Evolutionary conservation across 2,797 vertebrate genomes (phyloP), one percentile per base, ranked within the genome.

Genomic region (Lateolabrax maculatus): DNA sequence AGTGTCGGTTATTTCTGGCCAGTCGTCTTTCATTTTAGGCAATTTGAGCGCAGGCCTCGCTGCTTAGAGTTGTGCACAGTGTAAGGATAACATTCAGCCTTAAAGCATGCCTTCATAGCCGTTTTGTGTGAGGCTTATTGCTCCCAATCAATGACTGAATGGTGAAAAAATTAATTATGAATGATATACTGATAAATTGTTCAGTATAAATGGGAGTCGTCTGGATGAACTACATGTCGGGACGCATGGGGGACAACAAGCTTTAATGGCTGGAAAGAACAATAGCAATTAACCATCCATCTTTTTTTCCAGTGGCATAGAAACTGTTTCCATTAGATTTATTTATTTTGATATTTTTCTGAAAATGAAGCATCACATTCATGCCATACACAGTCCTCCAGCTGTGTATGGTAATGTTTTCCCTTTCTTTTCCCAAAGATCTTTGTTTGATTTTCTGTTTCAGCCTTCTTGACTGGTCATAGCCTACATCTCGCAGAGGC

Each of bases 401-500:
- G 90, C 93, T 93, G 94, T 94, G 92, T 94, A 96, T 95, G 95
- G 94, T 87, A 80, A 90, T 93, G 89, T 86, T 89, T 82, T 70
- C 77, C 79, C 83, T 88, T 90, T 84, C 31, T 63, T 86, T 87
- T 77, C 60, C 72, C 75, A 87, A 88, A 90, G 68, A 87, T 75
- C 66, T 89, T 89, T 81, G 66, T 92, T 94, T 92, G 71, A 72
- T 91, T 93, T 93, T 92, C 51, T 48, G 79, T 93, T 94, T 90
- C 87, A 90, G 92, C 88, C 78, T 89, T 91, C 83, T 89, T 82
- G 89, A 95, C 93, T 94, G 94, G 94, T 94, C 83, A 21, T 87
- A 94, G 88, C 91, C 94, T 95, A 95, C 95, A 95, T 95, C 94
- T 94, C 81, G 90, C 89, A 91, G 85, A 89, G 87, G 86, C 87